Conservation (phyloP, 2,888 invertebrate genomes). For the Parnassius glacialis region DNA sequence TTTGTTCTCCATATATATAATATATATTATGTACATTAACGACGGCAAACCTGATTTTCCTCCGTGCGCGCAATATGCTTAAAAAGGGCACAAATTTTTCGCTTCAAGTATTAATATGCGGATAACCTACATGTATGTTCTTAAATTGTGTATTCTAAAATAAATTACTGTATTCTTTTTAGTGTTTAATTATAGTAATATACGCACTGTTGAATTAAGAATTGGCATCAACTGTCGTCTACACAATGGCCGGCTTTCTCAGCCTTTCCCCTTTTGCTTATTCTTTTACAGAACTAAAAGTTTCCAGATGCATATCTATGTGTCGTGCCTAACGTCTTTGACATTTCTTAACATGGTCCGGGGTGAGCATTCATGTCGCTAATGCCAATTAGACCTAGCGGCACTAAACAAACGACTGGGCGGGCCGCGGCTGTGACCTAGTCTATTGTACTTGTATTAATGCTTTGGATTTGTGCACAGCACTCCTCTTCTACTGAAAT, state of each 20-base stretch:
- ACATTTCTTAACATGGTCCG: slow-evolving; percentile 25
- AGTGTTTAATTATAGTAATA: background rate
- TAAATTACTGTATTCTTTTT: too few relatives aligned
- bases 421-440: slow-evolving; percentile 5
- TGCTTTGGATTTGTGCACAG: too few relatives aligned
- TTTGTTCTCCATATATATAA: too few relatives aligned
- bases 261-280: slow-evolving; percentile 12
- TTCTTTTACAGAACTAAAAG: slow-evolving; percentile 21
- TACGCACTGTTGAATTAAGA: background rate
- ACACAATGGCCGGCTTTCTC: slow-evolving; percentile 13
- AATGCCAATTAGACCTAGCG: slow-evolving; percentile 21
- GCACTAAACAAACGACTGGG: slow-evolving; percentile 13
- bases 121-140: too few relatives aligned
- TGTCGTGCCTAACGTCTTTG: slow-evolving; percentile 26
- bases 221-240: slow-evolving; percentile 4
- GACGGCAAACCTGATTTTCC: too few relatives aligned
- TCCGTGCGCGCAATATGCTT: too few relatives aligned
- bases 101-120: too few relatives aligned
- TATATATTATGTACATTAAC: too few relatives aligned
- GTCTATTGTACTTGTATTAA: background rate
- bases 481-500: too few relatives aligned
- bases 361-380: slow-evolving; percentile 21
- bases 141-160: too few relatives aligned
- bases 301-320: slow-evolving; percentile 22
- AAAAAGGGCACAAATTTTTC: too few relatives aligned